Conservation (phyloP, 2,113 vertebrate genomes). For the Ictalurus furcatus region DNA sequence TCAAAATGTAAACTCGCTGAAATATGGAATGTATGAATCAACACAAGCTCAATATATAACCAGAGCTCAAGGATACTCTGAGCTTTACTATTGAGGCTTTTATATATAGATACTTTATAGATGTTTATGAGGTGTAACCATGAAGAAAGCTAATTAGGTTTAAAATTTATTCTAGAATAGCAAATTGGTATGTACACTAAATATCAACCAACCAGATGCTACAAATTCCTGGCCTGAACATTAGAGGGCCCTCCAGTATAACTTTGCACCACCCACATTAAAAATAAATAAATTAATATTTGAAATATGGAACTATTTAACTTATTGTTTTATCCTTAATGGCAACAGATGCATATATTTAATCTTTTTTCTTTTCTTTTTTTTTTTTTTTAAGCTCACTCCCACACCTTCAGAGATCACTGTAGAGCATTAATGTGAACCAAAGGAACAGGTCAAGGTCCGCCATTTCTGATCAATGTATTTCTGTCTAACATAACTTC, state of each 20-base stretch:
- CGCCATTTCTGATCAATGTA: neutral
- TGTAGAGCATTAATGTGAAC: neutral
- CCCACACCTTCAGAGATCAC: neutral
- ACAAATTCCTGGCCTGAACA: constrained; percentile 35
- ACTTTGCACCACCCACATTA: constrained; percentile 57
- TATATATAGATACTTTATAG: neutral
- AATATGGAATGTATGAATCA: constrained; percentile 24
- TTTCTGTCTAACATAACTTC: neutral
- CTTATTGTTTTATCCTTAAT: constrained; percentile 25
- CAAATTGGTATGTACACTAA: neutral
- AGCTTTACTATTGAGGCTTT: constrained; percentile 10
- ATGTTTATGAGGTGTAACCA: neutral
- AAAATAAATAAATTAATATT: neutral
- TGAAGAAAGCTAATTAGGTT: neutral
- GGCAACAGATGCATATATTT: constrained; percentile 22
- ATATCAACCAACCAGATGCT: neutral
- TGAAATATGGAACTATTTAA: constrained; percentile 8
- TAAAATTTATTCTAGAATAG: neutral
- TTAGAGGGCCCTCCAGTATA: constrained; percentile 72
- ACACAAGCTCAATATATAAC: constrained; percentile 23
- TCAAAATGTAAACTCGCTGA: constrained; percentile 48
- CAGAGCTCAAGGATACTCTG: constrained; percentile 36
- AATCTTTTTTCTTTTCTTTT: neutral
- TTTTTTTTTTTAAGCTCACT: neutral
- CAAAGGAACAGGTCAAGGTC: neutral